Conservation (phyloP, 64 coral and sea anemone genomes). For the Anthopleura sola region DNA sequence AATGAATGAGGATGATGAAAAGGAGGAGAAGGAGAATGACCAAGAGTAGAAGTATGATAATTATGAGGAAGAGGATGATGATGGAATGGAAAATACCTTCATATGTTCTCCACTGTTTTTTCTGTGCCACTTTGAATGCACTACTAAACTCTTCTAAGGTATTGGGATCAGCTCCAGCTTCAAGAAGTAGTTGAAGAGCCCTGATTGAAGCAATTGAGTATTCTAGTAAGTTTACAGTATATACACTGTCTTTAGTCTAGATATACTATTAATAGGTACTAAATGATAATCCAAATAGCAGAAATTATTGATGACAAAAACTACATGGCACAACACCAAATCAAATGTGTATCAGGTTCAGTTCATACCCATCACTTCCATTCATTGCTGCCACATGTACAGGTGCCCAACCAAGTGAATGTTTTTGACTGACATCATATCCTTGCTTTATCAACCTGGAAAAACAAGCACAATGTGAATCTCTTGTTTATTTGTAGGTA, state of each 20-base stretch:
- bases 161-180: slow-evolving; percentile 85
- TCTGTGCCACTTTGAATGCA: slow-evolving; percentile 77
- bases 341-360: no score
- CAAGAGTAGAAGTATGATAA: no score
- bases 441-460: slow-evolving; percentile 65
- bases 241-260: no score
- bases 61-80: no score
- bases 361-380: slow-evolving; percentile 66
- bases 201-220: not conserved
- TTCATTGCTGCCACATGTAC: slow-evolving; percentile 89
- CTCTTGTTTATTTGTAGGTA: no score
- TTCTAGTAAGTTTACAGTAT: no score
- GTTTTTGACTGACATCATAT: slow-evolving; percentile 75
- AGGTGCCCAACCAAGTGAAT: slow-evolving; percentile 84
- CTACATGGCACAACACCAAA: no score
- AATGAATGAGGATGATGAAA: no score
- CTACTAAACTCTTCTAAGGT: slow-evolving; percentile 80
- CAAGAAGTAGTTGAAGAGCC: slow-evolving; percentile 46
- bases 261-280: not conserved
- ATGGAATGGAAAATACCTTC: slow-evolving; percentile 45
- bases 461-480: not conserved
- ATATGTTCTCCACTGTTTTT: slow-evolving; percentile 80
- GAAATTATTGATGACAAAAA: no score
- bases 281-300: not conserved
- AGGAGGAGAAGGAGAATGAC: no score